These are phyloP conservation scores for Hydropsyche tenuis DNA, from an alignment of 1,140 invertebrate genomes.

Conservation along the genomic window DNA sequence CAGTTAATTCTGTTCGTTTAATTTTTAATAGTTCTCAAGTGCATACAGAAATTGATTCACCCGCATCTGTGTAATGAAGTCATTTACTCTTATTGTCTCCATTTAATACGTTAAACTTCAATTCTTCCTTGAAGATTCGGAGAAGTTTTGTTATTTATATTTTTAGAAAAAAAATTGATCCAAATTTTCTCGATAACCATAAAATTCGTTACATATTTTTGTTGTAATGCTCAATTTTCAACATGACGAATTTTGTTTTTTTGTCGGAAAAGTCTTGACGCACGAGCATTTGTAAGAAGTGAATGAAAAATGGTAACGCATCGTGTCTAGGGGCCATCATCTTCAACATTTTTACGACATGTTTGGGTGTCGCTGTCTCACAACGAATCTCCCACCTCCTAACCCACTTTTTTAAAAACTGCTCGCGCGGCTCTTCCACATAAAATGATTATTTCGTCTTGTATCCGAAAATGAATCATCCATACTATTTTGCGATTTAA, in stretches of 20 bases:
- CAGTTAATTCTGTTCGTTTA: too few relatives aligned
- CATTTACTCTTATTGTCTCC: neutral
- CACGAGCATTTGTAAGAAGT: neutral
- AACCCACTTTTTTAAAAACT: neutral
- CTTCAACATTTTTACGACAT: conserved; percentile 22
- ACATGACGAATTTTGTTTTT: too few relatives aligned
- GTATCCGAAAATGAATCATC: too few relatives aligned
- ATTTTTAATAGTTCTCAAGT: too few relatives aligned
- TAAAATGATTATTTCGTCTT: too few relatives aligned
- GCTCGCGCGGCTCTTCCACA: neutral
- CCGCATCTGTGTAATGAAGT: conserved; percentile 5
- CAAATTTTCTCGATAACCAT: too few relatives aligned
- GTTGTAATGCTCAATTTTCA: too few relatives aligned
- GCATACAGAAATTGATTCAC: neutral
- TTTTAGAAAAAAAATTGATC: too few relatives aligned
- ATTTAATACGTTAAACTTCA: neutral
- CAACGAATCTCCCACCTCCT: conserved; percentile 8
- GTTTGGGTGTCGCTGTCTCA: conserved; percentile 14
- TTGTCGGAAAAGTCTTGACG: neutral
- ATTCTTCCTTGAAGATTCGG: neutral
- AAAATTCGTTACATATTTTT: too few relatives aligned
- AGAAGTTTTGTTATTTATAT: too few relatives aligned
- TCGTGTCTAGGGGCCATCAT: neutral
- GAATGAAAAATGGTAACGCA: neutral
- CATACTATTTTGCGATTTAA: too few relatives aligned